phyloP scores from a whole-genome alignment of 2,888 invertebrate genomes.

The Stictocephala bisonia region DNA sequence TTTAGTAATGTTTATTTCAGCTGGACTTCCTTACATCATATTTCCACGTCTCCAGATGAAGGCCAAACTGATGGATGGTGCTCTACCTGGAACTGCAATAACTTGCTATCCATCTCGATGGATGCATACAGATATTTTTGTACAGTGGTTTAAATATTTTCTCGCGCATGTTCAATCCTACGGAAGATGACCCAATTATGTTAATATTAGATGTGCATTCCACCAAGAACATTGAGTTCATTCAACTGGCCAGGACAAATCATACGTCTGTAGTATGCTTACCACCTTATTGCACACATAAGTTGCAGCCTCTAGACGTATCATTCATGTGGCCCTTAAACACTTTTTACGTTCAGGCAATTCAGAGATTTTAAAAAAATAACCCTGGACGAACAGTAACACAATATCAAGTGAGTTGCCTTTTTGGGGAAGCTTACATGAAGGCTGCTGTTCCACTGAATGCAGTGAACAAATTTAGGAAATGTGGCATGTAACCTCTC shows the following conservation, averaged over 20 bases:
- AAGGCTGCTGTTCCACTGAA: not conserved
- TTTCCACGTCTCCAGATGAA: too few species aligned
- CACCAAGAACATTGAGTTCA: slow-evolving; percentile 3
- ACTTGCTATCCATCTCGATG: not conserved
- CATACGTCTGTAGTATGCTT: too few species aligned
- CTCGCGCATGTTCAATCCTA: not conserved
- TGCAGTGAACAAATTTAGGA: not conserved
- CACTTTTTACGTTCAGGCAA: not conserved
- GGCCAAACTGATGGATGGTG: not conserved
- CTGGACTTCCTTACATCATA: too few species aligned
- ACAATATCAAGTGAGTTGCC: not conserved
- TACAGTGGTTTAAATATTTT: not conserved
- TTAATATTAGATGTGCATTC: slow-evolving; percentile 5
- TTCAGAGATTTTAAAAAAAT: not conserved
- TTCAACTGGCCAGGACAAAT: not conserved
- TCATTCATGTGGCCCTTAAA: not conserved
- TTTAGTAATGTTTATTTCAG: too few species aligned
- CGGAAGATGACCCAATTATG: not conserved
- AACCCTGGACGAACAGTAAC: not conserved
- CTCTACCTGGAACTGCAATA: not conserved
- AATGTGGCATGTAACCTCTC: slow-evolving; percentile 8
- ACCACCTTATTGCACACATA: not conserved
- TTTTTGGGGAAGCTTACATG: not conserved
- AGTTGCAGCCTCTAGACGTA: not conserved
- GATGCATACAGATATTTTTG: not conserved